Base-by-base conservation (phyloP, 2,113 vertebrate species). In the Meles meles region DNA sequence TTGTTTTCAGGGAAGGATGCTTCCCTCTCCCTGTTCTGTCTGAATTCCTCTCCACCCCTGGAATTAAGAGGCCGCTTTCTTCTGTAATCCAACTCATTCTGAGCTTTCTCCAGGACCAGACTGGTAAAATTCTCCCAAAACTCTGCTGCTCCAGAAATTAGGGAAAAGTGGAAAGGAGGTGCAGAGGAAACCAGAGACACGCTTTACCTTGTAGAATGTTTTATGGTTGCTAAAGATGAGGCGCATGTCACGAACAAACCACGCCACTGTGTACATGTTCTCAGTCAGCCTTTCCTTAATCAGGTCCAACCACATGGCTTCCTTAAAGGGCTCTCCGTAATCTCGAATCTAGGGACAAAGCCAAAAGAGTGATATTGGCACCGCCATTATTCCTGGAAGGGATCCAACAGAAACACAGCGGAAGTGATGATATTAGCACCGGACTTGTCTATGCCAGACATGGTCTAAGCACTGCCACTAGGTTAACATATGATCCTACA, bases 271-370 rank as follows among this genome's bases (percentile, higher is more conserved):
- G 11, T 93, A 83, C 8, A 47, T 18, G 34, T 49, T 39, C 57
- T 71, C 21, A 6, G 23, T 17, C 65, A 96, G 65, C 74, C 91
- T 91, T 57, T 97, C 79, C 84, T 95, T 96, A 0, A 93, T 39
- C 74, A 87, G 80, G 92, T 65, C 59, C 84, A 97, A 5, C 94
- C 89, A 93, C 97, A 96, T 79, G 79, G 80, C 80, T 90, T 96
- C 96, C 74, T n/a, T 93, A 39, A 97, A 85, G n/a, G 69, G 85
- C 20, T 94, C 47, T 0, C 49, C 49, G 0, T 96, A 96, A 23
- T 63, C 88, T 6, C 0, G 12, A 55, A 92, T 76, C 84, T 94
- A 65, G 71, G 31, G 25, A 55, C 63, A 86, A 96, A 86, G 49
- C n/a, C 63, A 14, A 18, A 91, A 57, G 63, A 37, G 12, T 3